A percentile compares a stretch with the other conserved stretches of the same genome.
Conservation (phyloP, 2,888 invertebrate genomes). For the Dasysyrphus tricinctus region DNA sequence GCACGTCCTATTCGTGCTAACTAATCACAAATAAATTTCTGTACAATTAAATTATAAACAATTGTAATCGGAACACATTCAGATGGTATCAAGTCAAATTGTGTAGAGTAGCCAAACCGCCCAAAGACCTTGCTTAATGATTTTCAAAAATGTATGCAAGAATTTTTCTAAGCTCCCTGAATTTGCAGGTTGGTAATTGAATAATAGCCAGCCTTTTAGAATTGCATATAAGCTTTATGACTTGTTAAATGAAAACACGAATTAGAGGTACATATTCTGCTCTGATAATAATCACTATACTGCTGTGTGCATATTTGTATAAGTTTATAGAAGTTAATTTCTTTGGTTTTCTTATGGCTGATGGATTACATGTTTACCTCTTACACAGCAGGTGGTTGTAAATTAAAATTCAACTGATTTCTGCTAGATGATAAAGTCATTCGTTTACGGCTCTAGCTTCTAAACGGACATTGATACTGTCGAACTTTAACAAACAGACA, state of each 20-base stretch:
- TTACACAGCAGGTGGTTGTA: not conserved
- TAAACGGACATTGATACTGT: slow-evolving; percentile 6
- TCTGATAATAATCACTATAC: not conserved
- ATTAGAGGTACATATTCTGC: not conserved
- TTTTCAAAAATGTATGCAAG: slow-evolving; percentile 2
- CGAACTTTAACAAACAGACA: not conserved
- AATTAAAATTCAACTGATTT: slow-evolving; percentile 3
- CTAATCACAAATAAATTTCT: not conserved
- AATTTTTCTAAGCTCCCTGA: not conserved
- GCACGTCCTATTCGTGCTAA: not conserved
- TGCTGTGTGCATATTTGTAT: too few species aligned
- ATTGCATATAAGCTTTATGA: not conserved
- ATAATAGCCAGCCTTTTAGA: not conserved
- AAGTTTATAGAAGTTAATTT: too few species aligned
- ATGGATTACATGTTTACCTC: not conserved
- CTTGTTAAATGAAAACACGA: not conserved
- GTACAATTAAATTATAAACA: not conserved
- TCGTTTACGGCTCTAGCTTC: not conserved
- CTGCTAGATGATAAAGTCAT: not conserved
- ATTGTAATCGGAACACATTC: not conserved
- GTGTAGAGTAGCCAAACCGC: not conserved
- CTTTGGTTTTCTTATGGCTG: not conserved
- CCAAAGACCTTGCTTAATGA: not conserved
- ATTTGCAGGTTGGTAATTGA: slow-evolving; percentile 21
- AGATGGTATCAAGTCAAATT: not conserved